Conservation (phyloP, 2,113 vertebrate species). For the Takifugu bimaculatus region DNA sequence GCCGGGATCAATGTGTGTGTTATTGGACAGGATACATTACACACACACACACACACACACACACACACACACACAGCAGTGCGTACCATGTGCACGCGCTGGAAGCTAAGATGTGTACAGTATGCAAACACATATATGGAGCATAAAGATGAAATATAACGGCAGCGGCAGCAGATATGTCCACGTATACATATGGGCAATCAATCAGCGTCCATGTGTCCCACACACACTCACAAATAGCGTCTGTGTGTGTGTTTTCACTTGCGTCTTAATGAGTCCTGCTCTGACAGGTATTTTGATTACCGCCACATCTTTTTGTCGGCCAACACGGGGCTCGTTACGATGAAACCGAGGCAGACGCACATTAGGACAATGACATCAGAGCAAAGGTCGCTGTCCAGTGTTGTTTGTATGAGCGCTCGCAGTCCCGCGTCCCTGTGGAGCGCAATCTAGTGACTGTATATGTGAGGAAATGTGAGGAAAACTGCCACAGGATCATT, state of each 20-base stretch:
- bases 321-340: slow-evolving; percentile 70
- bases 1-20: slow-evolving; percentile 62
- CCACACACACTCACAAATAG: slow-evolving; percentile 10
- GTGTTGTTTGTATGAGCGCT: too few species aligned
- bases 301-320: slow-evolving; percentile 66
- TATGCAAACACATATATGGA: slow-evolving; percentile 21
- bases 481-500: too few species aligned
- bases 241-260: slow-evolving; percentile 15
- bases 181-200: slow-evolving; percentile 10
- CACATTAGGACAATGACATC: neutral
- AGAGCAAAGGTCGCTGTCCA: too few species aligned
- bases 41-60: slow-evolving; percentile 49
- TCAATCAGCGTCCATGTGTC: slow-evolving; percentile 52
- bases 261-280: slow-evolving; percentile 59
- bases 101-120: slow-evolving; percentile 23
- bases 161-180: slow-evolving; percentile 15
- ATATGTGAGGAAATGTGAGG: too few species aligned
- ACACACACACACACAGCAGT: slow-evolving; percentile 28
- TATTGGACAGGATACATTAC: slow-evolving; percentile 60
- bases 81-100: slow-evolving; percentile 35
- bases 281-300: slow-evolving; percentile 69
- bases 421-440: too few species aligned
- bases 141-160: neutral
- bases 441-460: too few species aligned
- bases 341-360: slow-evolving; percentile 45